These are phyloP conservation scores for Gyrodactylus salaris DNA, from an alignment of 1,140 invertebrate species.

Conservation along the genomic window DNA sequence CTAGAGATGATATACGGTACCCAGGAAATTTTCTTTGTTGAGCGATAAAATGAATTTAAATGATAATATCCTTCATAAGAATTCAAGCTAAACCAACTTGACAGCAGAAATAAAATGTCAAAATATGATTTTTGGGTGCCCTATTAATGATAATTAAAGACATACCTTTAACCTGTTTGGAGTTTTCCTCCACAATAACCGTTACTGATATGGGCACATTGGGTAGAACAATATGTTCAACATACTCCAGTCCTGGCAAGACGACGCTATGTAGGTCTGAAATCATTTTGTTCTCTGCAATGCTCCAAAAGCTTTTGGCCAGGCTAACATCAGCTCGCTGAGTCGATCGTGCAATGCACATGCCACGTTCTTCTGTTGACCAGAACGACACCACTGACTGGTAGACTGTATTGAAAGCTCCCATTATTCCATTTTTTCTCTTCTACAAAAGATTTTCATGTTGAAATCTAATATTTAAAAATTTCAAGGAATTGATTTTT, in stretches of 20 bases:
- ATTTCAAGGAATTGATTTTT: too few relatives aligned
- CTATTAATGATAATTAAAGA: too few relatives aligned
- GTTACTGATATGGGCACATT: neutral
- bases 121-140: too few relatives aligned
- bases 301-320: neutral
- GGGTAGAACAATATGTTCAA: neutral
- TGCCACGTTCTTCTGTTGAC: neutral
- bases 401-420: neutral
- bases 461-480: too few relatives aligned
- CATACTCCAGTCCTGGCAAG: neutral
- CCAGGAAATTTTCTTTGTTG: too few relatives aligned
- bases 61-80: too few relatives aligned
- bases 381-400: neutral
- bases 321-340: neutral
- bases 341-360: neutral
- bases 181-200: neutral
- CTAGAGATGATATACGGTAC: too few relatives aligned
- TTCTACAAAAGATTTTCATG: too few relatives aligned
- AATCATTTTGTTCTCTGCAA: neutral
- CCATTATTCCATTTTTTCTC: neutral
- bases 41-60: too few relatives aligned
- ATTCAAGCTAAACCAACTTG: too few relatives aligned
- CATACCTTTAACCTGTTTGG: neutral
- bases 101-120: too few relatives aligned
- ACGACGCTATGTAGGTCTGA: neutral